Base-by-base conservation (phyloP, 2,113 vertebrate genomes). In the Cyprinodon tularosa region DNA sequence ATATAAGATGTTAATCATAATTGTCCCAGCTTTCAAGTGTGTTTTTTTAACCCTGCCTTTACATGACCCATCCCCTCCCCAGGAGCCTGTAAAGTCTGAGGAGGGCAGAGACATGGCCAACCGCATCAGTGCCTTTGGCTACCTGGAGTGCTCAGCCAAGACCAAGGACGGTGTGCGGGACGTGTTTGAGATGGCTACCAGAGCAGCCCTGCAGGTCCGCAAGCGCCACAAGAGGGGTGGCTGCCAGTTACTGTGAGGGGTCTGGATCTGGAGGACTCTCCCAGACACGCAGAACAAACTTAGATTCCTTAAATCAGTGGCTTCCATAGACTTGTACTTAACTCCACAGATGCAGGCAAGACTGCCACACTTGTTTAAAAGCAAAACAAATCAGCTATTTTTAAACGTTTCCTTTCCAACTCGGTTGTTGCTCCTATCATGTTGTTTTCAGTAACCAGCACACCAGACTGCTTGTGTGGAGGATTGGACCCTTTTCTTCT, bases 41-140 rank as follows among this genome's bases (percentile, higher is more conserved):
- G 0, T 15, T 1, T 7, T 66, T 68, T 40, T 76, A 68, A 84
- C 62, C 3, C 8, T 1, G 3, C 66, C 9, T 78, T 37, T 75
- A 3, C 50, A 7, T 29, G 39, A 22, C 68, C 61, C 76, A 72
- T 20, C 7, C 76, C 66, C 61, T 74, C 72, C 20, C 8, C 77
- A 99, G 97, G 98, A 99, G 87, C 98, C 98, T 0, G 97, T 99
- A 29, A 97, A 96, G 74, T 94, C 96, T 0, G 98, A 99, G 84
- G 98, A 99, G 76, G 98, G 97, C 61, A 94, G 97, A 84, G 98
- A 99, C 89, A 99, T 99, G 98, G 96, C 97, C 7, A 97, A 98
- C 89, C 94, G 97, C 77, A 99, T 99, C 94, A 95, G 94, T 8
- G 97, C 98, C 79, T 99, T 99, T 8, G 97, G 98, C 72, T 99